Evolutionary conservation across 2,888 invertebrate genomes (phyloP), one percentile per base, ranked within the genome.

Genomic region (Agrenia bidenticulata): DNA sequence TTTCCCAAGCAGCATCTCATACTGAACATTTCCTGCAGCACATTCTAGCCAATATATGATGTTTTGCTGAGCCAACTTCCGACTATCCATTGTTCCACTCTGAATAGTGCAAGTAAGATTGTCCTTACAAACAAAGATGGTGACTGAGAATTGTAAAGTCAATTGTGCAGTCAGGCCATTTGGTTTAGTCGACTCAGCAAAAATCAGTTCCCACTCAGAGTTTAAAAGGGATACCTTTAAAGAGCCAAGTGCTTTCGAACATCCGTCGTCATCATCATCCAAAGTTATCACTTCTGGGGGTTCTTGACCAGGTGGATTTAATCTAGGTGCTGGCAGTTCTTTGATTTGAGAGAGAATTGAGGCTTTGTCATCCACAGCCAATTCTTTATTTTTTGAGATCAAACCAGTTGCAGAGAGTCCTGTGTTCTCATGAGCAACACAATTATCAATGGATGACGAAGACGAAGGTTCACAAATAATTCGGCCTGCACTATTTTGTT

Each of bases 41-140:
- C 64, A 61, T 23, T 66, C 69, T 0, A 69, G 61, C 69, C 69
- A 69, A 50, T 42, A 59, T 1, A 64, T 61, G 9, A 66, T 51
- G 27, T 64, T 61, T 11, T 66, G 61, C 27, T 64, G 63, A 0
- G 69, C 69, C n/a, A 55, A 15, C 26, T 64, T 50, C 13, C 61
- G 45, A 32, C 19, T 19, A 1, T 42, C 17, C 1, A 19, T 11
- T 1, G 50, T 24, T 1, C 69, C 69, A 0, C 51, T 23, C 1
- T 21, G n/a, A 24, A 69, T 61, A 2, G 56, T 42, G 1, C 63
- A 32, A 7, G 54, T 23, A 2, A 61, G 58, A 0, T 23, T 23
- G n/a, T 64, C 61, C 13, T 69, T 66, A 0, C 58, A 64, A 4
- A 69, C 54, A 27, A 50, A 26, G 15, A 66, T 37, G 9, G 53